Conservation (phyloP, 2,888 invertebrate genomes). For the Synanthedon vespiformis region DNA sequence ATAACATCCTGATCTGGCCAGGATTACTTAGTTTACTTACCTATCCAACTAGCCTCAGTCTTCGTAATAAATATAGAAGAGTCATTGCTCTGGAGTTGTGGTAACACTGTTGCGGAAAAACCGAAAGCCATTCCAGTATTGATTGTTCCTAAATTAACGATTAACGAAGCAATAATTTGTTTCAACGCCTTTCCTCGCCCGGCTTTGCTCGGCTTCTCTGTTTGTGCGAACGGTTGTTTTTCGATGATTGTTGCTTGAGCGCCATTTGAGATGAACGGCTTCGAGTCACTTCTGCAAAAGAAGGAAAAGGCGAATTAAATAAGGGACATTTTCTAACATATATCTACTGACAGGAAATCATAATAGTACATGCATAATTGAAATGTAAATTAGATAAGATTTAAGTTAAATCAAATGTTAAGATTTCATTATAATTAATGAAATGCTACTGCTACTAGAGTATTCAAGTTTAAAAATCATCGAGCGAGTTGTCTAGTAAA, state of each 20-base stretch:
- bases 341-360: no score
- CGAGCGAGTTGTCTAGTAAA: no score
- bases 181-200: constrained; percentile 56
- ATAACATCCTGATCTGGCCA: not conserved
- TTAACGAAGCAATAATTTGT: constrained; percentile 73
- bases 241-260: constrained; percentile 27
- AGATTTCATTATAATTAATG: no score
- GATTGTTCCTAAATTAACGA: constrained; percentile 76
- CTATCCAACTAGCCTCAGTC: constrained; percentile 75
- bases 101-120: constrained; percentile 75
- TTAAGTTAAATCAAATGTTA: no score
- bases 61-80: constrained; percentile 68
- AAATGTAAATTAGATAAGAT: no score
- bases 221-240: constrained; percentile 22
- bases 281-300: constrained; percentile 40
- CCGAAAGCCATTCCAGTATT: constrained; percentile 80
- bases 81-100: constrained; percentile 64
- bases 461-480: no score
- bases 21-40: constrained; percentile 57
- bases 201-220: constrained; percentile 29
- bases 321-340: no score
- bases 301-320: not conserved
- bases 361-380: no score
- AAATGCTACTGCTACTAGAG: no score
- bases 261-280: constrained; percentile 55